Evolutionary conservation across 2,888 invertebrate genomes (phyloP).

Genomic region (Agriopis marginaria): DNA sequence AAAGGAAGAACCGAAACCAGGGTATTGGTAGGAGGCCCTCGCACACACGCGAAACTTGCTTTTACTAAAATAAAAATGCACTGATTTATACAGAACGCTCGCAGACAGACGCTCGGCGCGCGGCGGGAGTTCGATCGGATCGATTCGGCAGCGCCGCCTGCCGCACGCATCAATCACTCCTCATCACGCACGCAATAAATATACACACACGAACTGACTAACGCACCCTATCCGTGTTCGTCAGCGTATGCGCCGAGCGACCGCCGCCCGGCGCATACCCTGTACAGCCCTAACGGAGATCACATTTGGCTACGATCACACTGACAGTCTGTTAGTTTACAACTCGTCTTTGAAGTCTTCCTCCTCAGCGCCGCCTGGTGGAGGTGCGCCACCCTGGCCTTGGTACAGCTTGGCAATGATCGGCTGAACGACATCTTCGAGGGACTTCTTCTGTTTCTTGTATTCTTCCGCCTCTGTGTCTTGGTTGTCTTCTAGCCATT

Average conservation of each 20-base stretch:
- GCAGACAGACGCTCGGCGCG: slow-evolving; percentile 48
- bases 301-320: slow-evolving; percentile 73
- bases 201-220: slow-evolving; percentile 62
- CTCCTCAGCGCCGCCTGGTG: slow-evolving; percentile 90
- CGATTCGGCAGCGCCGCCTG: slow-evolving; percentile 59
- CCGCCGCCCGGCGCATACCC: slow-evolving; percentile 51
- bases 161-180: slow-evolving; percentile 46
- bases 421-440: slow-evolving; percentile 98
- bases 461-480: slow-evolving; percentile 97
- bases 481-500: slow-evolving; percentile 98
- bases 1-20: slow-evolving; percentile 57
- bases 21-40: slow-evolving; percentile 60
- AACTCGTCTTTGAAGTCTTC: slow-evolving; percentile 95
- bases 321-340: slow-evolving; percentile 83
- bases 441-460: slow-evolving; percentile 97
- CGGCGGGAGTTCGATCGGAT: slow-evolving; percentile 63
- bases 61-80: slow-evolving; percentile 80
- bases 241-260: slow-evolving; percentile 54
- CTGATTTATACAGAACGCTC: slow-evolving; percentile 69
- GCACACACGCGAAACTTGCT: slow-evolving; percentile 57
- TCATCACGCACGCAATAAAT: slow-evolving; percentile 29
- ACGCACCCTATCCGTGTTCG: slow-evolving; percentile 60
- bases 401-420: slow-evolving; percentile 99
- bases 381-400: slow-evolving; percentile 92
- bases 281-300: slow-evolving; percentile 67